Evolutionary conservation across 2,113 vertebrate genomes (phyloP).

Genomic region (Nerophis lumbriciformis): DNA sequence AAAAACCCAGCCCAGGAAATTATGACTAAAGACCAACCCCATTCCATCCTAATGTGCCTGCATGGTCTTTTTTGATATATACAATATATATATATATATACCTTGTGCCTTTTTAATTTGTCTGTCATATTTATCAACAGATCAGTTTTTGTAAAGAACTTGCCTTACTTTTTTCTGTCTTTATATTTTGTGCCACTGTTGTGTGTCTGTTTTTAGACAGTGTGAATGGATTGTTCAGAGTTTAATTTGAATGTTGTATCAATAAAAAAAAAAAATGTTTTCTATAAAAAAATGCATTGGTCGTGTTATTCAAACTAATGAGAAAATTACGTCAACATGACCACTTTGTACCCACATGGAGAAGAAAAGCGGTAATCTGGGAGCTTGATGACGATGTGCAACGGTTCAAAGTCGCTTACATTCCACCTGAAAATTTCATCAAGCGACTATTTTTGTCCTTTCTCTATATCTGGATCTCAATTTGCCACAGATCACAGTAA

Average conservation of each 20-base stretch:
- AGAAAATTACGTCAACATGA: background rate
- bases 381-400: background rate
- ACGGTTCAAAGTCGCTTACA: background rate
- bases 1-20: constrained; percentile 5
- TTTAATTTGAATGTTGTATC: constrained; percentile 59
- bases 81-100: constrained; percentile 40
- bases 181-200: constrained; percentile 64
- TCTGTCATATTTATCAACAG: constrained; percentile 57
- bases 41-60: constrained; percentile 64
- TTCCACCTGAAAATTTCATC: constrained; percentile 12
- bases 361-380: background rate
- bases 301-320: too few species aligned
- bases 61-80: constrained; percentile 55
- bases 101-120: constrained; percentile 70
- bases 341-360: background rate
- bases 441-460: background rate
- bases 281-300: constrained; percentile 25
- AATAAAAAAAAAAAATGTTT: constrained; percentile 47
- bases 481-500: background rate
- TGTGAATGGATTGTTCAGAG: constrained; percentile 56
- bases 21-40: constrained; percentile 44
- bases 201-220: constrained; percentile 55
- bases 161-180: constrained; percentile 67
- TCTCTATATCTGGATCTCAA: background rate
- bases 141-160: constrained; percentile 59